Percentiles rank a stretch among this genome's conserved stretches.
Evolutionary conservation across 2,113 vertebrate species (phyloP).

Genomic region (Osmerus eperlanus): DNA sequence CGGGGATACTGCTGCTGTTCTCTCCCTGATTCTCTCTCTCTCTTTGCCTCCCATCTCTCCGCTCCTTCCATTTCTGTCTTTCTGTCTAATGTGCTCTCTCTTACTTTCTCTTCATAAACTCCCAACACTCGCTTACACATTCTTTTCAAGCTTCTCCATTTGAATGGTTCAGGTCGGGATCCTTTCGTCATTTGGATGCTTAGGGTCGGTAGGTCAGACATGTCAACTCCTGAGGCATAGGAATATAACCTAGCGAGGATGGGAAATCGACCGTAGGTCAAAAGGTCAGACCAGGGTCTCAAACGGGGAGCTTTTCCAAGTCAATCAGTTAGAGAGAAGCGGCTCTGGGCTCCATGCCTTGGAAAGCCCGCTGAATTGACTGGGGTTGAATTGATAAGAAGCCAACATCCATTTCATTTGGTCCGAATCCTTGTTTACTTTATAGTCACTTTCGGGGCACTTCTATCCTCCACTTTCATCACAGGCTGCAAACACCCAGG

Average conservation of each 20-base stretch:
- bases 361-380: conserved; percentile 3
- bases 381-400: conserved; percentile 19
- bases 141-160: neutral
- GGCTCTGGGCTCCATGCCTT: neutral
- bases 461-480: neutral
- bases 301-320: conserved; percentile 16
- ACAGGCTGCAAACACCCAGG: neutral
- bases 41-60: neutral
- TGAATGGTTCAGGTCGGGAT: conserved; percentile 14
- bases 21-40: conserved; percentile 5
- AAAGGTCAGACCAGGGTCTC: conserved; percentile 4
- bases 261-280: conserved; percentile 41
- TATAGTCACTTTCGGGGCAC: conserved; percentile 11
- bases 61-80: neutral
- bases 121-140: conserved; percentile 5
- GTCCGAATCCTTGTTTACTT: conserved; percentile 38
- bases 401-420: conserved; percentile 28
- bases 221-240: conserved; percentile 1
- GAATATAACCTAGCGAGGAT: conserved; percentile 19
- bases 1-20: conserved; percentile 23
- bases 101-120: neutral
- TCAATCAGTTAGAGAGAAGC: conserved; percentile 11
- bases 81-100: neutral
- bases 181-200: neutral
- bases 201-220: neutral